phyloP scores from a whole-genome alignment of 2,113 vertebrate species.

The Proteles cristata region DNA sequence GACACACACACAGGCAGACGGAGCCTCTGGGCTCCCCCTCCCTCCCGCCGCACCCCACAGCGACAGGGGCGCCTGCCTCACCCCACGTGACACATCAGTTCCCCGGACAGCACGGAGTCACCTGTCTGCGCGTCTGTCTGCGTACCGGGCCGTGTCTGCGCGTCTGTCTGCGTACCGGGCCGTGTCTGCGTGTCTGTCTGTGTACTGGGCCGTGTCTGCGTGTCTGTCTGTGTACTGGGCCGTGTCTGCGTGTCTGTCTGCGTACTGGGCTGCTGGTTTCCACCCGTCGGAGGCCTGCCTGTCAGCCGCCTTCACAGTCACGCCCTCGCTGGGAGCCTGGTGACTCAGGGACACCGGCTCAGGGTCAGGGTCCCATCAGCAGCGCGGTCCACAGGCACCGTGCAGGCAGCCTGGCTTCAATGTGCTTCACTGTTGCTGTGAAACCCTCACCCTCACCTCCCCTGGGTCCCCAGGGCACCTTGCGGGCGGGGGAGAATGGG shows the following conservation, averaged over 20 bases:
- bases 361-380: background rate
- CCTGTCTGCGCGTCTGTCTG: too few species aligned
- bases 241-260: background rate
- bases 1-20: background rate
- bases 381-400: fast-evolving
- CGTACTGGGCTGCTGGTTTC: background rate
- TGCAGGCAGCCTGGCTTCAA: fast-evolving
- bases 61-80: background rate
- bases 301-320: background rate
- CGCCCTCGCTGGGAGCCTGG: background rate
- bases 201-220: background rate
- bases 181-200: background rate
- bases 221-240: too few species aligned
- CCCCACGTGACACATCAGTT: too few species aligned
- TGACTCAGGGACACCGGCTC: background rate
- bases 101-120: too few species aligned
- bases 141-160: too few species aligned
- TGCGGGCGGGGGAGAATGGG: background rate
- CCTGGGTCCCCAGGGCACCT: fast-evolving
- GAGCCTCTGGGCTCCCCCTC: background rate
- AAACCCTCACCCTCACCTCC: fast-evolving
- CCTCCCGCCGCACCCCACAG: background rate
- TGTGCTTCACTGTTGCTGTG: fast-evolving
- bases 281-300: fast-evolving
- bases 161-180: background rate